Evolutionary conservation across 2,888 invertebrate species (phyloP), one percentile per base, ranked within the genome.

Genomic region (Eurytoma californica): DNA sequence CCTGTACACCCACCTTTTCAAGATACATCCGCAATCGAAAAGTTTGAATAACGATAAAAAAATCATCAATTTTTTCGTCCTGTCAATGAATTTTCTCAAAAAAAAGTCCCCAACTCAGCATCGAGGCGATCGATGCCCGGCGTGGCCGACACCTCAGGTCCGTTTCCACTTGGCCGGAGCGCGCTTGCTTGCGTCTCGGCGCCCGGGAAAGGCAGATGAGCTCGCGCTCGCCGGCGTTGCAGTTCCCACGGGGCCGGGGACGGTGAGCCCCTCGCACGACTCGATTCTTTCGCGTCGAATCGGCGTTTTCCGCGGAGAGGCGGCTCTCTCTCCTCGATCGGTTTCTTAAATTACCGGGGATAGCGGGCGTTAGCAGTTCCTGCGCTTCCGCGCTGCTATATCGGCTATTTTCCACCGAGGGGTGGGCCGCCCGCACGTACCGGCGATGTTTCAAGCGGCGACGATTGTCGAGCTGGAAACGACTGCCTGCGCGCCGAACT

Each of bases 261-360:
- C 58, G 53, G 57, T 20, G 53, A 51, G 51, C 16, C 7, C 39
- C 66, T 49, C 51, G n/a, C 58, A 3, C 30, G 3, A n/a, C 74
- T 73, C 67, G 63, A 75, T 68, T 67, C 80, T 80, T 80, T 67
- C 77, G 39, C 39, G 80, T 77, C 53, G 80, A 80, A 80, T 80
- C 77, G 80, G 80, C 80, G 60, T 24, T 80, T 77, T 77, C 51
- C 68, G 4, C 12, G 18, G 24, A 24, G 3, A 9, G 57, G 16
- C 60, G 5, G 49, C 28, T 49, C 72, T 69, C 51, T 49, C 63
- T 18, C 73, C 51, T 28, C 72, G 30, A 80, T 77, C 77, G 77
- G 30, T 73, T 80, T 80, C 77, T 77, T 73, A 77, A 80, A 80
- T 77, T 80, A 69, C 69, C 76, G 18, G 65, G 57, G 57, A 57